phyloP scores from a whole-genome alignment of 1,140 invertebrate genomes.

The Bombus impatiens region DNA sequence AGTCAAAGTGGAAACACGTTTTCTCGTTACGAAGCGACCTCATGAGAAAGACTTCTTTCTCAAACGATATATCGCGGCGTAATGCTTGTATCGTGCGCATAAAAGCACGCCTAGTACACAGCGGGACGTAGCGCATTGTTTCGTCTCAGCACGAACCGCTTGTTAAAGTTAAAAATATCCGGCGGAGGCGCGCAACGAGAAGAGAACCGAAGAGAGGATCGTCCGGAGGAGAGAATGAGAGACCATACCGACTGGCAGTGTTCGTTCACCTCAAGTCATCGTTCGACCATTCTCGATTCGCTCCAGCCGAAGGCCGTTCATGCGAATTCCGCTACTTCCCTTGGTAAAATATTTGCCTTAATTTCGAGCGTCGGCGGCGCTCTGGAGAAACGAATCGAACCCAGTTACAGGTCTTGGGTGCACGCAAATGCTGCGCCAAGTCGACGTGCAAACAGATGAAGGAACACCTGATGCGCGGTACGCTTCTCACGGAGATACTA shows the following conservation, averaged over 20 bases:
- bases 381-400: slow-evolving; percentile 33
- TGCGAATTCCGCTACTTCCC: slow-evolving; percentile 34
- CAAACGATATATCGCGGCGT: slow-evolving; percentile 13
- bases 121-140: slow-evolving; percentile 61
- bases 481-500: neutral
- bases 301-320: slow-evolving; percentile 29
- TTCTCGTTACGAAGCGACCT: slow-evolving; percentile 18
- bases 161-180: slow-evolving; percentile 75
- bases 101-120: slow-evolving; percentile 8
- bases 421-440: neutral
- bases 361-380: slow-evolving; percentile 35
- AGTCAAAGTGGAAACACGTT: slow-evolving; percentile 28
- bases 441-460: slow-evolving; percentile 4
- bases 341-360: slow-evolving; percentile 62
- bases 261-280: slow-evolving; percentile 63
- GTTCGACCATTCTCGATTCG: slow-evolving; percentile 47
- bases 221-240: neutral
- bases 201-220: slow-evolving; percentile 19
- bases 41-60: slow-evolving; percentile 26
- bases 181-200: slow-evolving; percentile 48
- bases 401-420: neutral
- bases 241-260: slow-evolving; percentile 20
- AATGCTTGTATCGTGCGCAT: slow-evolving; percentile 16
- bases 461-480: slow-evolving; percentile 14
- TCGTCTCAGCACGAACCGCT: slow-evolving; percentile 66